Percentiles rank a stretch among this genome's conserved stretches.
Evolutionary conservation across 92 coral and sea anemone species (phyloP).

Genomic region (Paramuricea clavata): DNA sequence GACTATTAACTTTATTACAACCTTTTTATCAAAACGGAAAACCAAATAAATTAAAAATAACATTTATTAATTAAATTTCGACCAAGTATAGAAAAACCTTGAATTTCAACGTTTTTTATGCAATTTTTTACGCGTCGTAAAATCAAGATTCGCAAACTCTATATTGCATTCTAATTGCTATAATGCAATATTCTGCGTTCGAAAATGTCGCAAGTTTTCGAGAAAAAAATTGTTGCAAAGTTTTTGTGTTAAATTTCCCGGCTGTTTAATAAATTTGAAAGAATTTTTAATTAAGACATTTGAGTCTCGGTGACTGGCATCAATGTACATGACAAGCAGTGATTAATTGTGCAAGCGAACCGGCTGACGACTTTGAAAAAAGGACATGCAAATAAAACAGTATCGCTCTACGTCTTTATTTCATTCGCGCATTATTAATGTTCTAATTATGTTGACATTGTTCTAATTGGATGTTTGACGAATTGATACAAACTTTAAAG

Average conservation of each 20-base stretch:
- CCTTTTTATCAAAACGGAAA: neutral
- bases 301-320: slow-evolving; percentile 38
- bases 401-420: slow-evolving; percentile 18
- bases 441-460: slow-evolving; percentile 20
- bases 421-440: slow-evolving; percentile 34
- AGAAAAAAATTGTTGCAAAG: neutral
- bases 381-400: slow-evolving; percentile 17
- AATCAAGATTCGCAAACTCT: neutral
- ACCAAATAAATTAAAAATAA: slow-evolving; percentile 8
- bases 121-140: neutral
- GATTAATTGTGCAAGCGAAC: slow-evolving; percentile 38
- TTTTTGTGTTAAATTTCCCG: neutral
- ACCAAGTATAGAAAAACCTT: neutral
- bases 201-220: neutral
- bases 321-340: slow-evolving; percentile 1
- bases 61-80: neutral
- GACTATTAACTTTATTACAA: neutral
- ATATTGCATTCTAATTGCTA: neutral
- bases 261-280: slow-evolving; percentile 36
- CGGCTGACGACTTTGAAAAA: neutral
- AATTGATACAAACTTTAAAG: slow-evolving; percentile 11
- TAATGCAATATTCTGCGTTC: neutral
- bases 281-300: slow-evolving; percentile 31
- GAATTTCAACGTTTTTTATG: neutral
- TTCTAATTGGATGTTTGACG: slow-evolving; percentile 40